Conservation (phyloP, 2,888 invertebrate genomes). For the Xylocampa areola region DNA sequence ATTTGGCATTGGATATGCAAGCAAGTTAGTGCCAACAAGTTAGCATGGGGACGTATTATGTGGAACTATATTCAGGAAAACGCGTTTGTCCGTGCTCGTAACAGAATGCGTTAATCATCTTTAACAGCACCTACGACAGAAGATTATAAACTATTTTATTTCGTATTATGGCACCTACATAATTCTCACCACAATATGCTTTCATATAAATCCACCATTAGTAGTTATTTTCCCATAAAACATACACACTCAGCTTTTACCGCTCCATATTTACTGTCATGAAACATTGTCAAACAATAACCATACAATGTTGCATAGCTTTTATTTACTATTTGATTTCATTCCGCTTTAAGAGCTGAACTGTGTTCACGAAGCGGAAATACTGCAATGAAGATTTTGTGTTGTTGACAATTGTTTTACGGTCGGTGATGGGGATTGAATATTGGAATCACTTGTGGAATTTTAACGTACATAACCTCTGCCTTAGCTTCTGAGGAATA, state of each 20-base stretch:
- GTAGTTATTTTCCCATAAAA: constrained; percentile 64
- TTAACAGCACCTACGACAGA: no score
- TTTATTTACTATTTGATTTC: constrained; percentile 54
- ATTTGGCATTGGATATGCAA: neutral
- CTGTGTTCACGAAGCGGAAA: neutral
- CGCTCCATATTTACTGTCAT: constrained; percentile 61
- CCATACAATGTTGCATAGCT: constrained; percentile 57
- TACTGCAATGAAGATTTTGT: neutral
- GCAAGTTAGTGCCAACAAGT: no score
- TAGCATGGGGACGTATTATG: no score
- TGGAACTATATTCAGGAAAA: no score
- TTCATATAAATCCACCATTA: constrained; percentile 53
- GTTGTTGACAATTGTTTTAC: neutral
- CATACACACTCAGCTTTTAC: constrained; percentile 72
- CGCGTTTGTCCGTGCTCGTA: no score
- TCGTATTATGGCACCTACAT: no score
- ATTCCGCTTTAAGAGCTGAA: constrained; percentile 22
- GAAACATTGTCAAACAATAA: constrained; percentile 64
- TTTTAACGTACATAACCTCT: no score
- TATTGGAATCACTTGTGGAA: no score
- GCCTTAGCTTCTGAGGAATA: no score
- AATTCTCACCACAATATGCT: constrained; percentile 3
- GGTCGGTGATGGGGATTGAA: no score
- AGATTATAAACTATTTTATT: no score
- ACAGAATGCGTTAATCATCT: no score